Percentiles rank a stretch among this genome's conserved stretches.
phyloP scores from a whole-genome alignment of 2,113 vertebrate species.

The Nansenia antarctica region DNA sequence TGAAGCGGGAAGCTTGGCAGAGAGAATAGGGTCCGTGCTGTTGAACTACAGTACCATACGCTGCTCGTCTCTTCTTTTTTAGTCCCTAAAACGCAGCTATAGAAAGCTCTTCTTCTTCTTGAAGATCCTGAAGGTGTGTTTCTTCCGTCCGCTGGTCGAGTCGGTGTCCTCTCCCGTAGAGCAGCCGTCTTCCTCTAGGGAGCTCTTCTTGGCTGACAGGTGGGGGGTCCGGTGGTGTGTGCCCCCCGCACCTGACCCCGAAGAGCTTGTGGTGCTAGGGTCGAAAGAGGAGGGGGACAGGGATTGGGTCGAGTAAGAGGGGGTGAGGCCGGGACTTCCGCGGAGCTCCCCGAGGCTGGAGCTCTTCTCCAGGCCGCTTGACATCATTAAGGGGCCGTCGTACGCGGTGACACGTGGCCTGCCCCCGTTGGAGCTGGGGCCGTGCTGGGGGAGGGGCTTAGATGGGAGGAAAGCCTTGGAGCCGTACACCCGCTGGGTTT shows the following conservation, averaged over 20 bases:
- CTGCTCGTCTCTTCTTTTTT: too few relatives aligned
- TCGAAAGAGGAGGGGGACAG: conserved; percentile 81
- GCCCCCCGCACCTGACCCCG: conserved; percentile 36
- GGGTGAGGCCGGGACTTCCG: conserved; percentile 56
- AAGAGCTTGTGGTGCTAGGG: conserved; percentile 51
- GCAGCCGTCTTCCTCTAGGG: conserved; percentile 80
- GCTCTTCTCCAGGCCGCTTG: conserved; percentile 81
- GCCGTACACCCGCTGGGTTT: conserved; percentile 64
- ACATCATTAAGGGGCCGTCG: conserved; percentile 70
- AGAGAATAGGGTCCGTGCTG: not conserved
- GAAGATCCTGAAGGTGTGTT: conserved; percentile 89
- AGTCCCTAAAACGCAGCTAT: not conserved
- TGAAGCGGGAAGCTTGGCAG: too few relatives aligned
- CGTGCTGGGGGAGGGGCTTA: conserved; percentile 55
- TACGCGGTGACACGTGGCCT: conserved; percentile 61
- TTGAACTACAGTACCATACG: too few relatives aligned
- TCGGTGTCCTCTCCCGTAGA: conserved; percentile 82
- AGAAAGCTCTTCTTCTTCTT: conserved; percentile 80
- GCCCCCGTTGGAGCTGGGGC: conserved; percentile 68
- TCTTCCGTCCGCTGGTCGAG: conserved; percentile 77
- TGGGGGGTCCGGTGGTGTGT: conserved; percentile 76
- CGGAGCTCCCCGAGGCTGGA: conserved; percentile 88
- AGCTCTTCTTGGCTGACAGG: conserved; percentile 75
- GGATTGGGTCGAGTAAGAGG: conserved; percentile 82
- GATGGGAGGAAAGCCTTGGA: conserved; percentile 65